These are phyloP conservation scores for Seriola aureovittata DNA, from an alignment of 2,113 vertebrate species.

Conservation along the genomic window DNA sequence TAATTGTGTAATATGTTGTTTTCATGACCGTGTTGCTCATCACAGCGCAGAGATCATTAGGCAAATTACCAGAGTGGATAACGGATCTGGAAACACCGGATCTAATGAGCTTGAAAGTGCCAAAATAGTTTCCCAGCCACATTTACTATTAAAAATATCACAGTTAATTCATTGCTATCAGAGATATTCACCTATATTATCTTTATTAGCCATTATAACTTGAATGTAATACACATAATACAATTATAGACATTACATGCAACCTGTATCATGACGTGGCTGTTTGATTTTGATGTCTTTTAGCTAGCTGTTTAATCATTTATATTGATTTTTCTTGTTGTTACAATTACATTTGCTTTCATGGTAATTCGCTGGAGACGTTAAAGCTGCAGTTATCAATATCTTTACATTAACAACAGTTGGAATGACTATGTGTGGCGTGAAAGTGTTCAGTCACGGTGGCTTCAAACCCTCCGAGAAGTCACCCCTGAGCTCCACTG, in stretches of 20 bases:
- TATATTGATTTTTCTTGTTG: no score
- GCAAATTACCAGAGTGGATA: conserved; percentile 2
- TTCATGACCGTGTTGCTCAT: conserved; percentile 23
- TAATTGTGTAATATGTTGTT: conserved; percentile 34
- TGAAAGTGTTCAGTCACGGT: not conserved
- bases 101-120: not conserved
- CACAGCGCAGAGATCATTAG: conserved; percentile 10
- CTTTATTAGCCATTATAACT: not conserved
- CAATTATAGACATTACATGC: not conserved
- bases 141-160: not conserved
- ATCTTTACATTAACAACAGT: not conserved
- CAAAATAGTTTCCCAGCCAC: not conserved
- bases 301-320: not conserved
- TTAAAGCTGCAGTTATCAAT: not conserved
- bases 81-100: not conserved
- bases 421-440: not conserved
- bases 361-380: not conserved
- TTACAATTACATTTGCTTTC: not conserved
- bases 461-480: not conserved
- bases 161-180: not conserved
- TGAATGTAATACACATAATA: not conserved
- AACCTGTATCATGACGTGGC: not conserved
- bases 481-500: no score
- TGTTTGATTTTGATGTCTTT: not conserved
- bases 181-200: not conserved